These are phyloP conservation scores for Triops cancriformis DNA, from an alignment of 1,140 invertebrate species.

Conservation along the genomic window DNA sequence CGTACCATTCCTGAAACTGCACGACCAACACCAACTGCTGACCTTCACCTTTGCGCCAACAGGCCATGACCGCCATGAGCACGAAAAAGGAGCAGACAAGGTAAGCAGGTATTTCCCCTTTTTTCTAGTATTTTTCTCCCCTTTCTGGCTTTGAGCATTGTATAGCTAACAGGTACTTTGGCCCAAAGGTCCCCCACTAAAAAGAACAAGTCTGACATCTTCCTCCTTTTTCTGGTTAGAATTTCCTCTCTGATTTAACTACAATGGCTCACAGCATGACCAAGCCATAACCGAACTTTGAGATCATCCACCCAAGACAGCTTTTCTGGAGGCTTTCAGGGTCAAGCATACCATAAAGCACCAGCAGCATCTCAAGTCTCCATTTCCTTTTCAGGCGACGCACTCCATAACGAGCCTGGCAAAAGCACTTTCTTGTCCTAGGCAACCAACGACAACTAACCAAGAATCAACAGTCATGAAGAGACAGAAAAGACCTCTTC, in stretches of 20 bases:
- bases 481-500: no score
- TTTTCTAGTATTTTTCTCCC: not conserved
- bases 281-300: constrained; percentile 3
- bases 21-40: not conserved
- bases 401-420: not conserved
- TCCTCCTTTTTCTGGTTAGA: not conserved
- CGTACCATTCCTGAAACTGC: not conserved
- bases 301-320: not conserved
- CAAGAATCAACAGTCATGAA: no score
- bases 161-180: not conserved
- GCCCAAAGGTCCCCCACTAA: not conserved
- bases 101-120: not conserved
- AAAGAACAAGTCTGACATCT: not conserved
- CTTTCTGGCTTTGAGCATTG: not conserved
- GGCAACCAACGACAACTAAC: no score
- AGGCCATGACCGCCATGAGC: constrained; percentile 4
- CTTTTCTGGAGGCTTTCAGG: not conserved
- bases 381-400: not conserved
- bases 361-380: not conserved
- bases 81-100: not conserved
- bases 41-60: not conserved
- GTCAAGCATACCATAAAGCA: not conserved
- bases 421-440: no score
- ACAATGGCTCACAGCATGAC: not conserved
- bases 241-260: not conserved